Percentiles rank a stretch among this genome's conserved stretches.
Conservation (phyloP, 2,888 invertebrate species). For the Oxycera nigricornis region DNA sequence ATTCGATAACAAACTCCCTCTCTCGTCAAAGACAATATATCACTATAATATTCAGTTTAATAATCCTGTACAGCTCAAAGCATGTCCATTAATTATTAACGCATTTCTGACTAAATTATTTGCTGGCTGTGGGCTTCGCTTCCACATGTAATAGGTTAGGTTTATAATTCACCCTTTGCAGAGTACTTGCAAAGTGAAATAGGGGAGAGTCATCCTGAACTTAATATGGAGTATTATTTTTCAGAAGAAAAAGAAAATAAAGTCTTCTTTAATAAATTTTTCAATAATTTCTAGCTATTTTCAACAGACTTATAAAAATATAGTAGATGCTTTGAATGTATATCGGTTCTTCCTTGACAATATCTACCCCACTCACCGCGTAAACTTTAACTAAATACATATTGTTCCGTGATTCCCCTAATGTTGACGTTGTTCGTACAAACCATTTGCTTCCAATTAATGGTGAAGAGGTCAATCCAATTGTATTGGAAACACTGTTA, state of each 20-base stretch:
- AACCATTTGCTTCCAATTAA: background rate
- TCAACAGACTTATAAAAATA: background rate
- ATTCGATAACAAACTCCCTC: too few species aligned
- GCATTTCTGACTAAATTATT: slow-evolving; percentile 33
- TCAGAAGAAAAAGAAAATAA: background rate
- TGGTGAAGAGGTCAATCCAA: slow-evolving; percentile 13
- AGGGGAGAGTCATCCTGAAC: background rate
- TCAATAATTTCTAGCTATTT: background rate
- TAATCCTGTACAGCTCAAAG: too few species aligned
- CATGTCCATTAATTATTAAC: slow-evolving; percentile 19
- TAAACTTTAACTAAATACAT: background rate
- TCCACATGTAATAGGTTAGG: slow-evolving; percentile 36
- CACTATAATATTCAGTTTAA: too few species aligned
- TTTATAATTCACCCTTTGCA: slow-evolving; percentile 17
- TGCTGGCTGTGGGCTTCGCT: slow-evolving; percentile 32
- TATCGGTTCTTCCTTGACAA: background rate
- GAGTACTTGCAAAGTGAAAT: background rate
- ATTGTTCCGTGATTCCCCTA: background rate
- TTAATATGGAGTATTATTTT: background rate
- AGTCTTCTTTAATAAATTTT: background rate
- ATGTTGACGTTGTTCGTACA: background rate
- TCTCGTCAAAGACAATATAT: too few species aligned
- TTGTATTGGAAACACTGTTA: slow-evolving; percentile 1
- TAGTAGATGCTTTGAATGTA: background rate
- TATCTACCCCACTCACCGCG: background rate